Conservation (phyloP, 2,888 invertebrate species). For the Drosophila maculinotata region DNA sequence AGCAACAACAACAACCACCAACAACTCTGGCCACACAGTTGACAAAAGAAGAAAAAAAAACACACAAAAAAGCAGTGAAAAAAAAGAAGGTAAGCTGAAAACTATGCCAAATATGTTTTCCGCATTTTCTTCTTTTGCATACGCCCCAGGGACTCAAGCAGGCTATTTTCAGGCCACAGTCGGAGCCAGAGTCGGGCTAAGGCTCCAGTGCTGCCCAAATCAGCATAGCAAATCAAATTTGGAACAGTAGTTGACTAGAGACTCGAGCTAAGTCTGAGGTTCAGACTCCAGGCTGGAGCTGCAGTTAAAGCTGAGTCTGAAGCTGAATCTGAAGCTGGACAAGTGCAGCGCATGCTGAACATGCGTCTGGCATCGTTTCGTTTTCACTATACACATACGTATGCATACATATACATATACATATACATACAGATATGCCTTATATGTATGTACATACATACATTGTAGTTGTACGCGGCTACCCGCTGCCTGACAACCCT, state of each 20-base stretch:
- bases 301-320: slow-evolving; percentile 8
- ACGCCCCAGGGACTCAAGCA: slow-evolving; percentile 59
- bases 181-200: slow-evolving; percentile 7
- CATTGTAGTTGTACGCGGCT: slow-evolving; percentile 3
- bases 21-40: slow-evolving; percentile 45
- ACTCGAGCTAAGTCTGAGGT: slow-evolving; percentile 8
- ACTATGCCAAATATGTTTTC: slow-evolving; percentile 81
- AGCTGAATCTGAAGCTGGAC: slow-evolving; percentile 36
- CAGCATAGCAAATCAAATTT: slow-evolving; percentile 78
- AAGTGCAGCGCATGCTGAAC: slow-evolving; percentile 78
- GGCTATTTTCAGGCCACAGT: slow-evolving; percentile 16
- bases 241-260: slow-evolving; percentile 73
- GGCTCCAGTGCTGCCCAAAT: slow-evolving; percentile 48
- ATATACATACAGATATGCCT: not conserved
- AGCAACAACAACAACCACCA: slow-evolving; percentile 16
- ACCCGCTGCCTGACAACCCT: slow-evolving; percentile 3
- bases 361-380: slow-evolving; percentile 80
- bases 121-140: slow-evolving; percentile 70
- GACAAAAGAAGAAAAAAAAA: slow-evolving; percentile 38
- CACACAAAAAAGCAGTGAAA: slow-evolving; percentile 7
- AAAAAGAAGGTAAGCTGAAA: slow-evolving; percentile 32
- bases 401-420: slow-evolving; percentile 5
- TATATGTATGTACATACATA: too few relatives aligned
- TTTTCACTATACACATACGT: slow-evolving; percentile 41
- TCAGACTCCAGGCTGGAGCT: slow-evolving; percentile 9